A percentile compares a stretch with the other conserved stretches of the same genome.
phyloP scores from a whole-genome alignment of 2,797 vertebrate species.

The Gobio occitaniae region DNA sequence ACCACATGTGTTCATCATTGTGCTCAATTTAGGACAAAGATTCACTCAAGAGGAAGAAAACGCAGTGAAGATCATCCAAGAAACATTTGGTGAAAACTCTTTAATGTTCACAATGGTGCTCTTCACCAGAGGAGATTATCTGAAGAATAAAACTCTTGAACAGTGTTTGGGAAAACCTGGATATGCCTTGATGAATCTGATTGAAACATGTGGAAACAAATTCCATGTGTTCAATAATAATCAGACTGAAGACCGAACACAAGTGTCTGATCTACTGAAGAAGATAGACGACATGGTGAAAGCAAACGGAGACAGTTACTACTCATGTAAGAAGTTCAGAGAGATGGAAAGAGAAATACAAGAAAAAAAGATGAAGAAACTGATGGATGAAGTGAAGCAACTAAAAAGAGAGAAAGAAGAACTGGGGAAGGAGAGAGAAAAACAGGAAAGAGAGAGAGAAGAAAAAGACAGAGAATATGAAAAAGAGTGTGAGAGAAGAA shows the following conservation, averaged over 20 bases:
- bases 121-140: neutral
- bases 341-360: neutral
- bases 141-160: too few species aligned
- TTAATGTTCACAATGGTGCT: neutral
- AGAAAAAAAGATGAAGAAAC: neutral
- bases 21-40: too few species aligned
- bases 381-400: neutral
- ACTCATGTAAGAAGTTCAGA: neutral
- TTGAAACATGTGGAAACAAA: too few species aligned
- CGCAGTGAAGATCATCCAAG: conserved; percentile 24
- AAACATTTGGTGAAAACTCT: conserved; percentile 19
- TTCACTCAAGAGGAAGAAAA: conserved; percentile 22
- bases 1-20: conserved; percentile 43
- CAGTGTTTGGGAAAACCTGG: too few species aligned
- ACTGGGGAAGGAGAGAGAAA: accelerated
- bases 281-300: too few species aligned
- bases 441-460: neutral
- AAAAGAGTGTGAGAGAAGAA: neutral
- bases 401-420: too few species aligned
- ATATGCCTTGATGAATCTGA: accelerated
- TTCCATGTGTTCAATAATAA: too few species aligned
- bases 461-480: neutral
- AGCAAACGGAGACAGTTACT: too few species aligned
- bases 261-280: too few species aligned
- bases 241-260: too few species aligned